These are phyloP conservation scores for Drosophila simulans DNA, from an alignment of 1,140 invertebrate genomes.

Conservation along the genomic window DNA sequence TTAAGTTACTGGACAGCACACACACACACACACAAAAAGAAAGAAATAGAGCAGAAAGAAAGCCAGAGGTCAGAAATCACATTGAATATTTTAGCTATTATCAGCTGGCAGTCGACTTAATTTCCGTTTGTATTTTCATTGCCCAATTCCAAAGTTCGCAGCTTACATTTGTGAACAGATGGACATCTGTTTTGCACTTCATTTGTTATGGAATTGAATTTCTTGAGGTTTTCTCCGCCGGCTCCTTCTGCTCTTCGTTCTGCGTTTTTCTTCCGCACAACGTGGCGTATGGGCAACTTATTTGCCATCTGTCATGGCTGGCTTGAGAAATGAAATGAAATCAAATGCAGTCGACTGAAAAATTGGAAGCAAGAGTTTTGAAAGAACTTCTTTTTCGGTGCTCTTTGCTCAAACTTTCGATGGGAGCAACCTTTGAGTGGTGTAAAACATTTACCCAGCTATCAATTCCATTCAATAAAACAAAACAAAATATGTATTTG, in stretches of 20 bases:
- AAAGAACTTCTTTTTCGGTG: constrained; percentile 36
- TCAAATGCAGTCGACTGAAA: constrained; percentile 65
- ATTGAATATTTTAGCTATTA: constrained; percentile 41
- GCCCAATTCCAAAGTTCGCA: constrained; percentile 16
- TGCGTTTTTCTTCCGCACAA: constrained; percentile 2
- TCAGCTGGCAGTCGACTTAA: constrained; percentile 52
- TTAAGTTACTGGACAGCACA: constrained; percentile 49
- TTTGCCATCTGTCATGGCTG: constrained; percentile 68
- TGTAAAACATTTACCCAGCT: constrained; percentile 11
- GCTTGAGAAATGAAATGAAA: constrained; percentile 64
- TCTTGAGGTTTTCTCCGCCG: constrained; percentile 37
- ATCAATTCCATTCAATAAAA: neutral
- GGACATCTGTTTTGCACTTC: constrained; percentile 77
- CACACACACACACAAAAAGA: constrained; percentile 5
- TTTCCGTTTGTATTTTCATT: constrained; percentile 65
- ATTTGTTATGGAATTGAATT: constrained; percentile 79
- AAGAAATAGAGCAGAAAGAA: constrained; percentile 4
- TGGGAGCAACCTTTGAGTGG: constrained; percentile 22
- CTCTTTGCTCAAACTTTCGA: constrained; percentile 21
- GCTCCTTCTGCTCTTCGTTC: constrained; percentile 3
- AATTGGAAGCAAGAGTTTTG: constrained; percentile 56
- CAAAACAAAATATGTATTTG: no score
- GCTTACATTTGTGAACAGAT: constrained; percentile 37
- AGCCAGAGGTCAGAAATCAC: constrained; percentile 38
- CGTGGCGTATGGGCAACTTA: constrained; percentile 65